Conservation (phyloP, 2,888 invertebrate species). For the Blomia tropicalis region DNA sequence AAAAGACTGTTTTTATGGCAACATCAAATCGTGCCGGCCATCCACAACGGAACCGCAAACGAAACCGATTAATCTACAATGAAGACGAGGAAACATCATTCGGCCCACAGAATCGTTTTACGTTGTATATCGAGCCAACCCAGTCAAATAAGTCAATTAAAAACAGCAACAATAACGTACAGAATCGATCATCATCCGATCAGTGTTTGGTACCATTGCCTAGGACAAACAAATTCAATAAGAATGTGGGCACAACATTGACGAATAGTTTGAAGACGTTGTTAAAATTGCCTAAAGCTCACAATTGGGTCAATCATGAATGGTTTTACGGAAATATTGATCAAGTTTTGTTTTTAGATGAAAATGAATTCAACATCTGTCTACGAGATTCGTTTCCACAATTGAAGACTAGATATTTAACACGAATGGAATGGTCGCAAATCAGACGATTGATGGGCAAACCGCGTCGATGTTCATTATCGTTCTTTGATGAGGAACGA, state of each 20-base stretch:
- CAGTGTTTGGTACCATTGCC: not conserved
- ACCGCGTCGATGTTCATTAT: conserved; percentile 52
- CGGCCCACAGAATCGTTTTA: conserved; percentile 1
- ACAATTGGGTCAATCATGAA: conserved; percentile 98
- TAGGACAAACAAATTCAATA: conserved; percentile 41
- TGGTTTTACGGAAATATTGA: conserved; percentile 99
- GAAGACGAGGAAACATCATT: conserved; percentile 43
- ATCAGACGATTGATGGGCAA: conserved; percentile 91
- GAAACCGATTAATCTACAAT: conserved; percentile 72
- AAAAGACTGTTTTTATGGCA: not conserved
- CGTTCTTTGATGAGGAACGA: conserved; percentile 89
- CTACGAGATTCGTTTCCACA: conserved; percentile 84
- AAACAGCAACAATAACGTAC: not conserved
- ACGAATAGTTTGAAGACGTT: conserved; percentile 74
- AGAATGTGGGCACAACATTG: conserved; percentile 70
- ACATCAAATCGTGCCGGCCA: conserved; percentile 21
- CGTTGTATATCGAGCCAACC: not conserved
- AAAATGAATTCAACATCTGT: conserved; percentile 89
- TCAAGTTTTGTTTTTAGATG: conserved; percentile 73
- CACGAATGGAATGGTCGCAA: conserved; percentile 84
- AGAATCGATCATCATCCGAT: not conserved
- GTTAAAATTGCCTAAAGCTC: conserved; percentile 89
- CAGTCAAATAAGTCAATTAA: not conserved
- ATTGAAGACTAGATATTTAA: conserved; percentile 62
- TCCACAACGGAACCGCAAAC: conserved; percentile 55